These are phyloP conservation scores for Molorchus minor DNA, from an alignment of 2,888 invertebrate genomes.

Conservation along the genomic window DNA sequence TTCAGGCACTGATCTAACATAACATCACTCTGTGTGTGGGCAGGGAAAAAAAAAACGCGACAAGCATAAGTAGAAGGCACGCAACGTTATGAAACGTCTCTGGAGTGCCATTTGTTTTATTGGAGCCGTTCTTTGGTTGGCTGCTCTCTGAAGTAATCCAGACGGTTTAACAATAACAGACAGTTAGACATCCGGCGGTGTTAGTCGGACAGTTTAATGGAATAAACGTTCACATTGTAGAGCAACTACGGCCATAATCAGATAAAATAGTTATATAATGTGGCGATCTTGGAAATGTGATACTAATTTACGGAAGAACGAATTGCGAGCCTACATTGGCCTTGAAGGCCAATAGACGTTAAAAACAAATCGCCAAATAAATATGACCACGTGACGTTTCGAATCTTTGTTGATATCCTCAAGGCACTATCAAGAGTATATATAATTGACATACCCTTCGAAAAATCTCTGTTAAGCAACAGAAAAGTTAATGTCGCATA, in stretches of 20 bases:
- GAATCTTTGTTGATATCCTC: too few relatives aligned
- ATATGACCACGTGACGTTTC: too few relatives aligned
- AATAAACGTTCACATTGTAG: not conserved
- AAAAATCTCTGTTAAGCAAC: too few relatives aligned
- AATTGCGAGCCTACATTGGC: too few relatives aligned
- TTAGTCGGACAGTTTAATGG: constrained; percentile 6
- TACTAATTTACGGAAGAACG: too few relatives aligned
- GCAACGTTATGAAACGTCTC: constrained; percentile 22
- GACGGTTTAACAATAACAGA: constrained; percentile 17
- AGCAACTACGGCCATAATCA: constrained; percentile 4
- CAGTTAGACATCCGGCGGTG: constrained; percentile 3
- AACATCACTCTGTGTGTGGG: constrained; percentile 29
- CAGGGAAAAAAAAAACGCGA: constrained; percentile 28
- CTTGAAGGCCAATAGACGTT: too few relatives aligned
- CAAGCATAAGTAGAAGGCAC: constrained; percentile 4
- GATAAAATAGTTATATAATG: too few relatives aligned
- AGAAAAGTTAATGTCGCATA: too few relatives aligned
- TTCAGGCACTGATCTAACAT: constrained; percentile 31
- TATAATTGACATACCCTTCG: too few relatives aligned
- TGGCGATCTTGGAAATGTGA: too few relatives aligned
- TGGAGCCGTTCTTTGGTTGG: not conserved
- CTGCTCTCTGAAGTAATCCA: constrained; percentile 6
- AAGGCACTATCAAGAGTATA: too few relatives aligned
- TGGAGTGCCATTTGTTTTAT: constrained; percentile 23
- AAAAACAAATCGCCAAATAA: too few relatives aligned